These are phyloP conservation scores for Xanthia togata DNA, from an alignment of 2,888 invertebrate genomes.

Conservation along the genomic window DNA sequence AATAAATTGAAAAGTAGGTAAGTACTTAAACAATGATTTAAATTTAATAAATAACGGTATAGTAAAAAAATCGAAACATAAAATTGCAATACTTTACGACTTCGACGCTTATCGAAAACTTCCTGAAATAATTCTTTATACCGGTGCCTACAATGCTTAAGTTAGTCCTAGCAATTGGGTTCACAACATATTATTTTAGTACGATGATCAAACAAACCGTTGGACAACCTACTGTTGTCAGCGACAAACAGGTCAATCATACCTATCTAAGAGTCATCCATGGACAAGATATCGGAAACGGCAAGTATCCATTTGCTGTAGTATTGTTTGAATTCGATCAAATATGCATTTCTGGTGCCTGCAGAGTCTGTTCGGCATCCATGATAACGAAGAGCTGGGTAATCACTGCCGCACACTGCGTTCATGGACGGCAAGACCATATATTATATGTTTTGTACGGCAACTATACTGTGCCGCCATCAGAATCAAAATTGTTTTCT, in stretches of 20 bases:
- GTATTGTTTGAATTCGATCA: neutral
- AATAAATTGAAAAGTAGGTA: neutral
- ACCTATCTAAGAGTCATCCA: neutral
- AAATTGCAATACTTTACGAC: neutral
- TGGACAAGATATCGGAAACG: neutral
- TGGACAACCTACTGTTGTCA: neutral
- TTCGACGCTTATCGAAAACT: neutral
- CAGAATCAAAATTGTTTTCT: neutral
- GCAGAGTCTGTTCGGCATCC: conserved; percentile 1
- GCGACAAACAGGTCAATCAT: neutral
- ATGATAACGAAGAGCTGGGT: conserved; percentile 5
- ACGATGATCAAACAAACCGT: neutral
- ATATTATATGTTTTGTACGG: conserved; percentile 1
- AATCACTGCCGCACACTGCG: conserved; percentile 9
- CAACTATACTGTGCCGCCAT: neutral
- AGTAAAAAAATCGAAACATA: neutral
- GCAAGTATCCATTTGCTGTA: conserved; percentile 8
- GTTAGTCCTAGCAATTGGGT: neutral
- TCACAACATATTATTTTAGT: neutral
- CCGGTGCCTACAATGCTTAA: neutral
- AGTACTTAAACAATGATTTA: neutral
- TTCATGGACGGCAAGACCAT: neutral
- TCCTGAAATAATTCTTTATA: neutral
- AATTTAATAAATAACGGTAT: neutral
- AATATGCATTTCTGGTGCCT: neutral